Conservation (phyloP, 2,888 invertebrate genomes). For the Drosophila affinis region DNA sequence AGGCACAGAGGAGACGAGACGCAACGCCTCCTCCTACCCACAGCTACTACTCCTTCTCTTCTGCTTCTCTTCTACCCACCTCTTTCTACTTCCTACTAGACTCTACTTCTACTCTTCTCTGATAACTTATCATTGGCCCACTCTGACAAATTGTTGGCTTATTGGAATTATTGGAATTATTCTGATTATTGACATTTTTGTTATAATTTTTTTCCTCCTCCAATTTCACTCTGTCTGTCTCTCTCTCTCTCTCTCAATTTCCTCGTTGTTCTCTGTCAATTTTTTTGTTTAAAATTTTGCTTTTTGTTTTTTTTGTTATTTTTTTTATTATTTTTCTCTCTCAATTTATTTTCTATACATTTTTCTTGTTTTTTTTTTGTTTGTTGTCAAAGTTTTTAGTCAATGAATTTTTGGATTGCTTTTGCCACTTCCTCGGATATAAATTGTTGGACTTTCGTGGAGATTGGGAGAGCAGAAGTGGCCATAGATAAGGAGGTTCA, state of each 20-base stretch:
- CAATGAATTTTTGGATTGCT: slow-evolving; percentile 10
- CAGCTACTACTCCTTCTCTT: background rate
- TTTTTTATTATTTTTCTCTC: background rate
- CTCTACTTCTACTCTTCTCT: slow-evolving; percentile 2
- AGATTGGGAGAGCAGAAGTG: background rate
- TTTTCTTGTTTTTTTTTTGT: background rate
- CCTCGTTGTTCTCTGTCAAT: background rate
- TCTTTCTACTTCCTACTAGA: background rate
- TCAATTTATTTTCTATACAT: background rate
- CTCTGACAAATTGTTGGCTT: slow-evolving; percentile 43
- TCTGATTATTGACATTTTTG: slow-evolving; percentile 61
- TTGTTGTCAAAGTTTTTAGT: slow-evolving; percentile 22
- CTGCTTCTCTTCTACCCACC: background rate
- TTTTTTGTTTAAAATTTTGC: background rate
- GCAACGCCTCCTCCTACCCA: background rate
- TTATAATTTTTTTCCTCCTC: slow-evolving; percentile 21
- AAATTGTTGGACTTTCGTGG: slow-evolving; percentile 8
- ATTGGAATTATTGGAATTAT: slow-evolving; percentile 45
- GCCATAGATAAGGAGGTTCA: background rate
- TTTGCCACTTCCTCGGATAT: background rate
- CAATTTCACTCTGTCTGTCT: too few relatives aligned
- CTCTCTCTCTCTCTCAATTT: too few relatives aligned
- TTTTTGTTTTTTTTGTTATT: background rate
- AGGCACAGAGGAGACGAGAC: slow-evolving; percentile 1
- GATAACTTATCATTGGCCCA: slow-evolving; percentile 62